Evolutionary conservation across 2,113 vertebrate genomes (phyloP), one percentile per base, ranked within the genome.

Genomic region (Amblyopsis rosae): DNA sequence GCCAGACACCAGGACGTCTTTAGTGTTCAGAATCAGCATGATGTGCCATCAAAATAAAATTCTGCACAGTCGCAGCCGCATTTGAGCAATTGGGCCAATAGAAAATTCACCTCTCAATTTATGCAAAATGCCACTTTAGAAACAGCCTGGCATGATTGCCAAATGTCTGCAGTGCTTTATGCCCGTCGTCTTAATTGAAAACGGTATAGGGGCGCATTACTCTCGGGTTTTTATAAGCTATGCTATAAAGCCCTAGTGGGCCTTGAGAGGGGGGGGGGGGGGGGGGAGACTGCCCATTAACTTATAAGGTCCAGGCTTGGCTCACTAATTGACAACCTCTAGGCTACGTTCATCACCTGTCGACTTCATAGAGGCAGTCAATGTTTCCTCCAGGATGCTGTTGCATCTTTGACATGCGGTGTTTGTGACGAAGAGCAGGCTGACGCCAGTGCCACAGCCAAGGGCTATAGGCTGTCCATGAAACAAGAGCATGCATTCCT

Each of bases 321-420:
- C 90, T 93, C 89, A 86, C 90, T 95, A 95, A 96, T 93, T 94
- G 94, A 95, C 92, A 94, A 94, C 93, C 93, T 95, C 93, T 92
- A 94, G 94, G 94, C 91, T 92, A 93, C 95, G 95, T 96, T 96
- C 94, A 95, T 95, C 94, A 94, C 93, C 93, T 95, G 94, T 95
- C 93, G 91, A 94, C 92, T 94, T 94, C 92, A 93, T 95, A 94
- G 89, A 88, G 67, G 90, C 94, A 94, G 92, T 93, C 94, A 91
- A 93, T 94, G 95, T 94, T 94, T 95, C 92, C 92, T 94, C 89
- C 89, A 90, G 93, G 93, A 94, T 91, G 92, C 94, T 90, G 92
- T 84, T 93, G 89, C 83, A 91, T 95, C 92, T 93, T 86, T 91
- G 93, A 93, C 89, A 88, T 68, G 75, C 84, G 75, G 93, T 94